Evolutionary conservation across 2,113 vertebrate species (phyloP).

Genomic region (Ophthalmolycus amberensis): DNA sequence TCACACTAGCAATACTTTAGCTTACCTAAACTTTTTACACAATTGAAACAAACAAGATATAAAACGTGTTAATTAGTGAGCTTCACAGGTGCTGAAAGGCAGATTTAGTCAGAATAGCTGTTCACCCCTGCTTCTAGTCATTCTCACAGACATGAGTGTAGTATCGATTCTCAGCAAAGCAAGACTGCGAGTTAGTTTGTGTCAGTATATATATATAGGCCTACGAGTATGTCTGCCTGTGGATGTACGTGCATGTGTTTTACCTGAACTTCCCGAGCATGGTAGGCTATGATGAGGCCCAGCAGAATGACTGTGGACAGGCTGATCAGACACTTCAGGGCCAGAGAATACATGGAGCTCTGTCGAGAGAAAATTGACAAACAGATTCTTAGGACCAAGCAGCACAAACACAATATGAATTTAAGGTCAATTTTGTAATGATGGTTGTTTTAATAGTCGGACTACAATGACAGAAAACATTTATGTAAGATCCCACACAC

Average conservation of each 20-base stretch:
- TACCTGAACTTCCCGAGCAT: conserved; percentile 97
- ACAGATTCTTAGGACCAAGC: conserved; percentile 4
- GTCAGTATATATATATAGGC: not conserved
- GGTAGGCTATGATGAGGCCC: conserved; percentile 96
- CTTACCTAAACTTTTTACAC: not conserved
- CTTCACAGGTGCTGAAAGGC: not conserved
- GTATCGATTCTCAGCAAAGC: not conserved
- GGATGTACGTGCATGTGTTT: conserved; percentile 34
- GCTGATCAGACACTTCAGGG: conserved; percentile 98
- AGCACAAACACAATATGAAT: conserved; percentile 11
- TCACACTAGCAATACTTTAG: not conserved
- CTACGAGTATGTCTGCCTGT: not conserved
- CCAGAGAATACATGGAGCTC: conserved; percentile 94
- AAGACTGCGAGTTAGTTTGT: not conserved
- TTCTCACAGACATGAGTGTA: conserved; percentile 14
- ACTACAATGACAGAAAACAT: conserved; percentile 1
- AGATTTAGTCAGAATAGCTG: not conserved
- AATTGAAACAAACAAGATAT: not conserved
- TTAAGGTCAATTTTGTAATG: not conserved
- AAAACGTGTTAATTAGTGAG: not conserved
- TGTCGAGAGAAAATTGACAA: conserved; percentile 70
- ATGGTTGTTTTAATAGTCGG: not conserved
- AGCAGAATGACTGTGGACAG: conserved; percentile 95
- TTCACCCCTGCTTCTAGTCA: not conserved
- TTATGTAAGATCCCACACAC: not conserved